Evolutionary conservation across 2,888 invertebrate species (phyloP).

Genomic region (Sylvicola cinctus): DNA sequence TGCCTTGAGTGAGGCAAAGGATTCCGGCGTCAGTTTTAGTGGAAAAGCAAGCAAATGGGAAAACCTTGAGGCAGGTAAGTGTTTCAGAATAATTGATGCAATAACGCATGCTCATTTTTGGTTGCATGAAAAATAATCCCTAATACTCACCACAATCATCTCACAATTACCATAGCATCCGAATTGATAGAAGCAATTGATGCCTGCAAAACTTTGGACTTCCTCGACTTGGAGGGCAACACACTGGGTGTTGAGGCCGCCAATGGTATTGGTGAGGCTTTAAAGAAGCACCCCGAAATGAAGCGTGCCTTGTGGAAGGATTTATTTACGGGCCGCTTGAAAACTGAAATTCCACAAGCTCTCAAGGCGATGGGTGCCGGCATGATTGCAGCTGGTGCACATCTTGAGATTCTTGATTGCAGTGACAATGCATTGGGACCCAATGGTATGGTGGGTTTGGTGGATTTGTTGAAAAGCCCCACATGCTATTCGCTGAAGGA

Average conservation of each 20-base stretch:
- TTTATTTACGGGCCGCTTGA: slow-evolving; percentile 89
- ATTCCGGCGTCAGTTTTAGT: slow-evolving; percentile 55
- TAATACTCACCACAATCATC: too few relatives aligned
- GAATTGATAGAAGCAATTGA: slow-evolving; percentile 57
- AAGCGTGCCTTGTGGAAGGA: slow-evolving; percentile 83
- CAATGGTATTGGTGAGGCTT: slow-evolving; percentile 56
- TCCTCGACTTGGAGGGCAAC: slow-evolving; percentile 75
- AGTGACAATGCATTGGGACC: slow-evolving; percentile 97
- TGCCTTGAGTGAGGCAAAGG: slow-evolving; percentile 12
- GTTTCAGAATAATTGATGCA: too few relatives aligned
- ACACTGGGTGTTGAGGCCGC: slow-evolving; percentile 83
- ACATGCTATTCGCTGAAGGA: slow-evolving; percentile 68
- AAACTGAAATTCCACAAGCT: slow-evolving; percentile 85
- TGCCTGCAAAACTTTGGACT: slow-evolving; percentile 42
- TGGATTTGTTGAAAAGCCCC: slow-evolving; percentile 58
- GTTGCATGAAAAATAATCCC: not conserved
- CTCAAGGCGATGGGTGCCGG: slow-evolving; percentile 59
- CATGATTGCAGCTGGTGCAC: slow-evolving; percentile 57
- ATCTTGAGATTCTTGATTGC: slow-evolving; percentile 67
- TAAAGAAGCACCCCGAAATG: slow-evolving; percentile 58
- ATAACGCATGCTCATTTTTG: too few relatives aligned
- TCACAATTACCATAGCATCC: slow-evolving; percentile 37
- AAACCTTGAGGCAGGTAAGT: slow-evolving; percentile 56
- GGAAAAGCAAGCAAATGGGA: slow-evolving; percentile 61
- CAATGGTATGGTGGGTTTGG: slow-evolving; percentile 76